Base-by-base conservation (phyloP, 2,113 vertebrate species). In the Macquaria ambigua region DNA sequence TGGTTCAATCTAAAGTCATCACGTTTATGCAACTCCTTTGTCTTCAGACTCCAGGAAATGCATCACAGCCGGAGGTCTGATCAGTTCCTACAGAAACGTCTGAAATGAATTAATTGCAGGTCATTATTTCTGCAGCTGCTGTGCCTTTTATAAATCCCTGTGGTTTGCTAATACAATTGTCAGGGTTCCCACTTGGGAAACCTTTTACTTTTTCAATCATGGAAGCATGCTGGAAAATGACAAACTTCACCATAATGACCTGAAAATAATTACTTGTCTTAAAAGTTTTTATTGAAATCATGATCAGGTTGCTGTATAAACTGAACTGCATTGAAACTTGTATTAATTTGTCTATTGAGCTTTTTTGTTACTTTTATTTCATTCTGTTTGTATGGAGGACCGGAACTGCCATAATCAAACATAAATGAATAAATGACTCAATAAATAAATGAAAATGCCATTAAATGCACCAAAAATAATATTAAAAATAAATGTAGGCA, bases 61-160 rank as follows among this genome's bases (percentile, higher is more conserved):
- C 7, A 6, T 23, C 79, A 34, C 53, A 59, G 71, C 34, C 0
- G 20, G 67, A 72, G 21, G 39, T 74, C 21, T 48, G 62, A 67
- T 48, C 59, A 12, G 12, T 3, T 56, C 48, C 37, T 48, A 8
- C 5, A 15, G 23, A 28, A 67, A 48, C 9, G 50, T 28, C 62
- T 63, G 12, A 46, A 74, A 37, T 59, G 0, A 59, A 50, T 37
- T 10, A 50, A 67, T 20, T 25, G 25, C 0, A 34, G 71, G 62
- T 50, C 5, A 15, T 74, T 59, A 37, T 37, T 74, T 59, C 53
- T 61, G 79, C 61, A 68, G 71, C 41, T 59, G 63, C 53, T 11
- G 62, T 12, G 62, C 18, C 7, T 39, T 43, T 28, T 16, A 12
- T 14, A 12, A 76, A 76, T 11, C 18, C 8, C 56, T 48, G 23